Percentiles rank a stretch among this genome's conserved stretches.
phyloP scores from a whole-genome alignment of 2,797 vertebrate genomes.

The Odontamblyopus lacepedii region DNA sequence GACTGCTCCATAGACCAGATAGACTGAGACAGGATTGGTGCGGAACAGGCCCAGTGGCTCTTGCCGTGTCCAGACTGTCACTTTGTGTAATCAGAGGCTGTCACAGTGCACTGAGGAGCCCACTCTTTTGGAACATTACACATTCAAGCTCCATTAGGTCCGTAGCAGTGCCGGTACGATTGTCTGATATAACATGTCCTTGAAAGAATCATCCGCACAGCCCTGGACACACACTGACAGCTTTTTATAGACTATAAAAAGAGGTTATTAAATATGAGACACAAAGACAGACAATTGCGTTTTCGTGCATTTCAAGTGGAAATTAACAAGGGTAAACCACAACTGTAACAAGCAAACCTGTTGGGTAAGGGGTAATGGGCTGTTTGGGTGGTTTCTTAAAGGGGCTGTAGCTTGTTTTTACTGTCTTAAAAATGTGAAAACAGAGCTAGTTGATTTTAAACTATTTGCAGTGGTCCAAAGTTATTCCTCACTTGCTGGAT shows the following conservation, averaged over 20 bases:
- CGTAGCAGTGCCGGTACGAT: conserved; percentile 30
- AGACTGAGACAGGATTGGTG: conserved; percentile 50
- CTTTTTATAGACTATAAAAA: not conserved
- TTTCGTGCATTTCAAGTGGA: not conserved
- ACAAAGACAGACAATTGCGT: not conserved
- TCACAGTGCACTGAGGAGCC: conserved; percentile 51
- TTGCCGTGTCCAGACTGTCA: conserved; percentile 67
- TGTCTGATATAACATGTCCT: conserved; percentile 51
- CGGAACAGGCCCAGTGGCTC: conserved; percentile 63
- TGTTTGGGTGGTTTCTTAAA: not conserved
- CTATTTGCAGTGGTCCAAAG: not conserved
- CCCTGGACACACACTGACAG: conserved; percentile 25
- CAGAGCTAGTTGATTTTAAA: no score
- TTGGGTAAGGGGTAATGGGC: not conserved
- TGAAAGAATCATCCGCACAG: conserved; percentile 58
- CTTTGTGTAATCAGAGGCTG: conserved; percentile 69
- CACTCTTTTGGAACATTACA: conserved; percentile 63
- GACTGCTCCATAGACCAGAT: conserved; percentile 39
- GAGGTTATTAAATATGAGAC: not conserved
- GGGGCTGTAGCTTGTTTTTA: no score
- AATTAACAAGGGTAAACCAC: no score
- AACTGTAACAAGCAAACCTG: not conserved
- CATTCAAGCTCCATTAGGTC: conserved; percentile 75
- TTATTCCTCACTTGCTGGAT: no score
- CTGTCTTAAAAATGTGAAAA: no score